Percentiles rank a stretch among this genome's conserved stretches.
Evolutionary conservation across 2,113 vertebrate genomes (phyloP).

Genomic region (Apaloderma vittatum): DNA sequence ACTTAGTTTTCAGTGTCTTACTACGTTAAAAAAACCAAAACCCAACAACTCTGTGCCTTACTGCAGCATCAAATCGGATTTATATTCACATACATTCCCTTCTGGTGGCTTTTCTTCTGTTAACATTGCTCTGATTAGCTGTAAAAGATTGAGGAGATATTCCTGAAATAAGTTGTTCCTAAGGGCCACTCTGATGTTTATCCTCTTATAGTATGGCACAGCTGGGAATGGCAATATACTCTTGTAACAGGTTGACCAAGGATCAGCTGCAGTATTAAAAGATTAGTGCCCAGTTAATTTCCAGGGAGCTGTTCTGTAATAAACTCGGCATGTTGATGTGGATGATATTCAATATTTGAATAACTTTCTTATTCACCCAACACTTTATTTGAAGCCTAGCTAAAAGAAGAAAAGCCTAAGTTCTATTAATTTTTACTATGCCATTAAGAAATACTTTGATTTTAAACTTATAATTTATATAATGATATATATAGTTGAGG

Average conservation of each 20-base stretch:
- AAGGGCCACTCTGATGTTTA: constrained; percentile 16
- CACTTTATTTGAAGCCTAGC: neutral
- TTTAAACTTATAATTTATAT: neutral
- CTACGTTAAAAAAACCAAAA: neutral
- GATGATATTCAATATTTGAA: neutral
- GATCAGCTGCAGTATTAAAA: constrained; percentile 62
- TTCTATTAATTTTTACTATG: neutral
- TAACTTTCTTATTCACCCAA: neutral
- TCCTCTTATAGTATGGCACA: constrained; percentile 24
- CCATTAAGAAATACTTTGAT: neutral
- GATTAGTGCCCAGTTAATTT: constrained; percentile 61
- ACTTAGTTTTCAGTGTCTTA: neutral
- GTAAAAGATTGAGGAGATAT: neutral
- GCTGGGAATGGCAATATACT: constrained; percentile 66
- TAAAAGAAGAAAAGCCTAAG: neutral
- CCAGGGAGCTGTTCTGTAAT: constrained; percentile 2
- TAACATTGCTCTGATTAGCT: neutral
- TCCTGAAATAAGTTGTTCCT: constrained; percentile 37
- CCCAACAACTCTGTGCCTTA: neutral
- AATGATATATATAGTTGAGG: neutral
- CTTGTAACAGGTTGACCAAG: constrained; percentile 48
- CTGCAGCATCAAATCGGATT: neutral
- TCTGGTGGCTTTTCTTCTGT: neutral
- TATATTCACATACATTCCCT: neutral
- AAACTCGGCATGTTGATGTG: neutral